Percentiles rank a stretch among this genome's conserved stretches.
These are phyloP conservation scores for human DNA, from an alignment of 2,113 vertebrate species.

Conservation along the genomic window GRCh38 chr15:82546501-82547000, in stretches of 20 bases:
- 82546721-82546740: not conserved
- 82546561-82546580: not conserved
- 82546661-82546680: not conserved
- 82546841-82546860: not conserved
- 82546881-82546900: not conserved
- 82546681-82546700: not conserved
- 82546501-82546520: constrained; percentile 98
- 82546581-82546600: not conserved
- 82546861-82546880: not conserved
- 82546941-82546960: not conserved
- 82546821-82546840: not conserved
- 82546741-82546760: not conserved
- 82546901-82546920: not conserved
- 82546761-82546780: not conserved
- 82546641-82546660: not conserved
- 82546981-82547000: not conserved
- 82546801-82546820: not conserved
- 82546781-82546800: not conserved
- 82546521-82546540: constrained; percentile 79
- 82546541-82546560: not conserved
- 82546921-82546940: not conserved
- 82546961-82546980: not conserved
- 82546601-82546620: not conserved
- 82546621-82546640: not conserved
- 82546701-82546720: not conserved